A percentile compares a stretch with the other conserved stretches of the same genome.
These are phyloP conservation scores for Prosapia bicincta DNA, from an alignment of 2,888 invertebrate species.

Conservation along the genomic window DNA sequence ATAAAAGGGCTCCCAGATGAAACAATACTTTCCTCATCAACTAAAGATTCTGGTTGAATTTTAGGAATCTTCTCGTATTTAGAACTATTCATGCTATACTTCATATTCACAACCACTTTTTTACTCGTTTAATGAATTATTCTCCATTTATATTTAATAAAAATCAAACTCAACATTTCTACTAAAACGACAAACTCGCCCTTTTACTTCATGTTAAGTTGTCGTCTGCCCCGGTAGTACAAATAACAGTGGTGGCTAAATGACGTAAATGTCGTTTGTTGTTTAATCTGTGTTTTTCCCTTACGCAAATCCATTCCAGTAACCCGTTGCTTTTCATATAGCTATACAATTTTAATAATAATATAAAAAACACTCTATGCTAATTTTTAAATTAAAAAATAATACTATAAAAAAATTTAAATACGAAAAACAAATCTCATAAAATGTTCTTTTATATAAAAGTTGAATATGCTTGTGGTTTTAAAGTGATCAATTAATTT, in stretches of 20 bases:
- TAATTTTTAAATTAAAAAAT: no score
- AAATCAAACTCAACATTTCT: background rate
- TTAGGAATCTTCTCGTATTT: slow-evolving; percentile 48
- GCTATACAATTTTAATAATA: no score
- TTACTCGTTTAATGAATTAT: background rate
- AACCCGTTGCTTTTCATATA: no score
- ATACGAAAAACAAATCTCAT: no score
- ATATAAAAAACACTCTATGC: no score
- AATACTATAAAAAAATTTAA: no score
- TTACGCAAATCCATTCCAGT: no score
- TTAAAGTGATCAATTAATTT: no score
- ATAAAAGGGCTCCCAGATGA: slow-evolving; percentile 30
- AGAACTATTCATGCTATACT: slow-evolving; percentile 44
- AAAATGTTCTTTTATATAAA: no score
- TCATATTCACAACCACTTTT: slow-evolving; percentile 40
- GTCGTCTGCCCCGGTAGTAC: background rate
- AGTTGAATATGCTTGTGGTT: no score
- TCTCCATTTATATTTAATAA: background rate
- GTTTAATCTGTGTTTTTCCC: no score
- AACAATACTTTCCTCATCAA: slow-evolving; percentile 34
- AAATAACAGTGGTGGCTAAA: background rate
- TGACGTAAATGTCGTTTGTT: background rate
- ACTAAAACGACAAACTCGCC: background rate
- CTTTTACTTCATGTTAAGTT: background rate
- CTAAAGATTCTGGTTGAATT: slow-evolving; percentile 41